Evolutionary conservation across 2,113 vertebrate species (phyloP).

Genomic region (Coturnix japonica): DNA sequence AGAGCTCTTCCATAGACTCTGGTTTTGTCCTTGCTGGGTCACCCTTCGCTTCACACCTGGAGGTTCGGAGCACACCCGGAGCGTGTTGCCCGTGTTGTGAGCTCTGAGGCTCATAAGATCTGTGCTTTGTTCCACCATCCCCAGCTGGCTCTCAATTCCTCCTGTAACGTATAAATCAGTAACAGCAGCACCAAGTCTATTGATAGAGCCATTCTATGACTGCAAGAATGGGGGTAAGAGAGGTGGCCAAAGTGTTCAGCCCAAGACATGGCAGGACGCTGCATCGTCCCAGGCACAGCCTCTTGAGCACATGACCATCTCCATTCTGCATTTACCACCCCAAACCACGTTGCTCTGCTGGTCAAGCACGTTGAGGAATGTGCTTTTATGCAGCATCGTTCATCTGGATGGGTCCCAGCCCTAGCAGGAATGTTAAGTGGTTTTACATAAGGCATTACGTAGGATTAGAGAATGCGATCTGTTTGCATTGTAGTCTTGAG

Average conservation of each 20-base stretch:
- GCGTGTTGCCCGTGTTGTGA: background rate
- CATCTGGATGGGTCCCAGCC: slow-evolving; percentile 47
- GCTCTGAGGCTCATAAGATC: rapidly evolving
- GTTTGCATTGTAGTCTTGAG: slow-evolving; percentile 39
- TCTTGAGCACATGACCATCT: background rate
- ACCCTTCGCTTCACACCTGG: background rate
- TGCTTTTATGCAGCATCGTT: slow-evolving; percentile 58
- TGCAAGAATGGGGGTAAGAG: background rate
- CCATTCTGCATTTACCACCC: background rate
- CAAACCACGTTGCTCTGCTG: slow-evolving; percentile 14
- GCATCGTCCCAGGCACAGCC: rapidly evolving
- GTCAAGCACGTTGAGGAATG: slow-evolving; percentile 33
- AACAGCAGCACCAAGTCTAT: background rate
- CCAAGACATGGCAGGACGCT: rapidly evolving
- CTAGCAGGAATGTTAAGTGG: slow-evolving; percentile 59
- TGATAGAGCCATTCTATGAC: rapidly evolving
- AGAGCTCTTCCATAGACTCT: background rate
- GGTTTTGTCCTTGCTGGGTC: background rate
- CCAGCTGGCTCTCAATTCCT: background rate
- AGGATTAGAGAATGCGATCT: slow-evolving; percentile 50
- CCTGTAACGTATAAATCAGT: background rate
- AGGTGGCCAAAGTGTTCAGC: background rate
- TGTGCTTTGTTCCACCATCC: background rate
- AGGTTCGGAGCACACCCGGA: background rate
- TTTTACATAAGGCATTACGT: slow-evolving; percentile 66